Percentiles rank a stretch among this genome's conserved stretches.
Conservation (phyloP, 35 echinoderm and acorn worm species). For the Holothuria glaberrima region DNA sequence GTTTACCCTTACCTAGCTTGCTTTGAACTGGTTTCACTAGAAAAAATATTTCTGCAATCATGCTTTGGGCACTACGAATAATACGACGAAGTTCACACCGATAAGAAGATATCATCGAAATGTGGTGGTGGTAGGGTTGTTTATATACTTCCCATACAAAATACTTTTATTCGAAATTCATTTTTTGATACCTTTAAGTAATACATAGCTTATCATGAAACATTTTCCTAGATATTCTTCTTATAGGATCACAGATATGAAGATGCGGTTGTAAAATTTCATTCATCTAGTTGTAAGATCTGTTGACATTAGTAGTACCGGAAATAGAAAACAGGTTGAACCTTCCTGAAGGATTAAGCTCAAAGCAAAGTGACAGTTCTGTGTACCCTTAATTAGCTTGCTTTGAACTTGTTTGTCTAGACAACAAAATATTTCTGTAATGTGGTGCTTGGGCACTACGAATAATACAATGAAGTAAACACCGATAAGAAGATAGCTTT, state of each 20-base stretch:
- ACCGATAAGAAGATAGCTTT: too few relatives aligned
- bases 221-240: background rate
- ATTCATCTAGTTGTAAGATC: background rate
- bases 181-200: background rate
- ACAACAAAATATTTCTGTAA: too few relatives aligned
- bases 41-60: background rate
- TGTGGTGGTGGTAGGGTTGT: background rate
- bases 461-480: too few relatives aligned
- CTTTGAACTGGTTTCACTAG: constrained; percentile 16
- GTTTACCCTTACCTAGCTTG: background rate
- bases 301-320: background rate
- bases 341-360: too few relatives aligned
- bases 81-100: background rate
- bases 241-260: background rate
- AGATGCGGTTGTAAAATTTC: background rate
- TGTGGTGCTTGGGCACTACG: too few relatives aligned
- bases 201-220: background rate
- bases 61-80: background rate
- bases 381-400: too few relatives aligned
- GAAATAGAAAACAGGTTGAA: too few relatives aligned
- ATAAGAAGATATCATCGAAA: constrained; percentile 6
- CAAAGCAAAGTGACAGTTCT: too few relatives aligned
- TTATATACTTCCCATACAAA: constrained; percentile 5
- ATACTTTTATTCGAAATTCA: background rate
- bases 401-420: too few relatives aligned